These are phyloP conservation scores for Lathamus discolor DNA, from an alignment of 2,113 vertebrate genomes.

Conservation along the genomic window DNA sequence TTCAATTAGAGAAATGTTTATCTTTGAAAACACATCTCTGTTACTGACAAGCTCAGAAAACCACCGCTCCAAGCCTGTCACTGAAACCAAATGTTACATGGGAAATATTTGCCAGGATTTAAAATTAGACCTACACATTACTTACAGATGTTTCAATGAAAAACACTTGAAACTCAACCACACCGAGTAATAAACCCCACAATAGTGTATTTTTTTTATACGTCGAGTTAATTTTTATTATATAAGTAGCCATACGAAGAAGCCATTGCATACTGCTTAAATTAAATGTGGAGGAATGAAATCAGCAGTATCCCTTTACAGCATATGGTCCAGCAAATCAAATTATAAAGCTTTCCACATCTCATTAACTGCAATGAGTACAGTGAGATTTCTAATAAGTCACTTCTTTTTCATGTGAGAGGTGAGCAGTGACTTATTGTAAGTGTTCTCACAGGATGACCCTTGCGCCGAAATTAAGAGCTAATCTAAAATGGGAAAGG, in stretches of 20 bases:
- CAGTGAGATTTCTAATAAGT: conserved; percentile 84
- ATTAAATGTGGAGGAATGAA: conserved; percentile 86
- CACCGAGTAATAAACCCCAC: conserved; percentile 90
- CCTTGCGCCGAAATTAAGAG: conserved; percentile 80
- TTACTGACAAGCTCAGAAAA: conserved; percentile 71
- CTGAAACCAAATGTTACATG: conserved; percentile 82
- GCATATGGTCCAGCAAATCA: conserved; percentile 85
- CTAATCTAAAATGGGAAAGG: conserved; percentile 80
- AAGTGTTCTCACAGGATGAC: conserved; percentile 79
- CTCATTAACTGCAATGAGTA: conserved; percentile 87
- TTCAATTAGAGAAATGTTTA: conserved; percentile 54
- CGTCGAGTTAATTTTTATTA: conserved; percentile 89
- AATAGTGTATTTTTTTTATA: conserved; percentile 84
- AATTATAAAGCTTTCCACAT: conserved; percentile 88
- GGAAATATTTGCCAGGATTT: conserved; percentile 85
- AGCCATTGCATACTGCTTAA: conserved; percentile 87
- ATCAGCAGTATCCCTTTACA: conserved; percentile 83
- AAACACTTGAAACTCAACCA: conserved; percentile 86
- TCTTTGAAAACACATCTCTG: conserved; percentile 71
- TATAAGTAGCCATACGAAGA: conserved; percentile 87
- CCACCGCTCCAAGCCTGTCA: conserved; percentile 72
- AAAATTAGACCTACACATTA: conserved; percentile 86
- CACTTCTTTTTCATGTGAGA: conserved; percentile 80
- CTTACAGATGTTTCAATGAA: conserved; percentile 94
- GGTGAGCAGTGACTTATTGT: conserved; percentile 79